These are phyloP conservation scores for Zoanthus gigantus DNA, from an alignment of 92 coral and sea anemone genomes.

Conservation along the genomic window DNA sequence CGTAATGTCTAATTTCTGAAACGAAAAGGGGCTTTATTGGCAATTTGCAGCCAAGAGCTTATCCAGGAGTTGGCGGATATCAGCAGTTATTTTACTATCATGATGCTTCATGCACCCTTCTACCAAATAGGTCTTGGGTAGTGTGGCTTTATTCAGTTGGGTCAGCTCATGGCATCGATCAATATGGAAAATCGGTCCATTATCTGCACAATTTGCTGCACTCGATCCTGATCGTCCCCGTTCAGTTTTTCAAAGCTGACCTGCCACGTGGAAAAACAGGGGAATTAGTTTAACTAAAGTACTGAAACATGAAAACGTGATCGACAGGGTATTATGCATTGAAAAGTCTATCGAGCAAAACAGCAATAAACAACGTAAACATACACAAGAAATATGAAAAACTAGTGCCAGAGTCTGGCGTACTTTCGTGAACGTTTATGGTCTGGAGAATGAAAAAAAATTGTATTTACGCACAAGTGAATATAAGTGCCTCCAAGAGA, in stretches of 20 bases:
- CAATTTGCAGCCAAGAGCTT: constrained; percentile 8
- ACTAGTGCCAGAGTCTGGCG: no score
- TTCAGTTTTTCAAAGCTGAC: not conserved
- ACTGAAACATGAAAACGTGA: not conserved
- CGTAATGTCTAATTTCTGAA: constrained; percentile 6
- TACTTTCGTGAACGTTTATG: no score
- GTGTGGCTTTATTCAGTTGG: not conserved
- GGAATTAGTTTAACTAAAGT: not conserved
- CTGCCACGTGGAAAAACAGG: not conserved
- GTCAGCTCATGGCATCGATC: not conserved
- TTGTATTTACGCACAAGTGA: not conserved
- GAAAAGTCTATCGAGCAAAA: not conserved
- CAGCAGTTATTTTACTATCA: not conserved
- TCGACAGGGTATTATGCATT: not conserved
- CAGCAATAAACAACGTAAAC: not conserved
- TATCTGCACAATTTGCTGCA: constrained; percentile 8
- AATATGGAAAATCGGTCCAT: not conserved
- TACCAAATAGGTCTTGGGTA: not conserved
- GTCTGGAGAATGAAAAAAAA: not conserved
- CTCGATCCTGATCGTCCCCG: not conserved
- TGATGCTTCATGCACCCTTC: not conserved
- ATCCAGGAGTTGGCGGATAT: not conserved
- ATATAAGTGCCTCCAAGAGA: not conserved
- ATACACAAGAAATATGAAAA: not conserved
- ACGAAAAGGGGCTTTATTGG: constrained; percentile 16